These are phyloP conservation scores for Phenacoccus solenopsis DNA, from an alignment of 1,140 invertebrate species.

Conservation along the genomic window DNA sequence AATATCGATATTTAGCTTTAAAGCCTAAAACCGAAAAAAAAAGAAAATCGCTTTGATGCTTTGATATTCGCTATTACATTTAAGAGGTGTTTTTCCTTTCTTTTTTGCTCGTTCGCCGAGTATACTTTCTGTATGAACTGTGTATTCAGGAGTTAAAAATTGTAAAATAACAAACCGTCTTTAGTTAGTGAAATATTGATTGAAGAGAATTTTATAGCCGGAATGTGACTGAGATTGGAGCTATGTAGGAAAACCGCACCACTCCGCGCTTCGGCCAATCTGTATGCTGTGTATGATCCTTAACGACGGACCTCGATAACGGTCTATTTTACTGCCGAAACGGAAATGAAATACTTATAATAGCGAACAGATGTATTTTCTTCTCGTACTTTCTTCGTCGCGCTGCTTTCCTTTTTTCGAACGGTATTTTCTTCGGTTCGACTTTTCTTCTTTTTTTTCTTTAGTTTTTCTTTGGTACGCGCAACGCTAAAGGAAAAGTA, in stretches of 20 bases:
- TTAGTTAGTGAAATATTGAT: constrained; percentile 3
- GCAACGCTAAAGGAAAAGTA: too few species aligned
- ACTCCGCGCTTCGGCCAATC: background rate
- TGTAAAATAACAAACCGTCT: constrained; percentile 2
- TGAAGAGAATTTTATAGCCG: background rate
- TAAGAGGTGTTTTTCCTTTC: background rate
- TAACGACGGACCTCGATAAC: constrained; percentile 1
- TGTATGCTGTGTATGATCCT: constrained; percentile 1
- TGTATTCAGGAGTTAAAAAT: background rate
- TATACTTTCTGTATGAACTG: background rate
- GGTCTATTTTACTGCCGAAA: background rate
- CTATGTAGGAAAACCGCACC: background rate
- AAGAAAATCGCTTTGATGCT: background rate
- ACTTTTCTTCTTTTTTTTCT: background rate
- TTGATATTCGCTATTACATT: constrained; percentile 3
- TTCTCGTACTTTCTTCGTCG: background rate
- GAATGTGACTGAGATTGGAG: constrained; percentile 1
- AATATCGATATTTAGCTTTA: background rate
- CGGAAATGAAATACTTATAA: constrained; percentile 3
- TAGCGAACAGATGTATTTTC: background rate
- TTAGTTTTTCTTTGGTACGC: background rate
- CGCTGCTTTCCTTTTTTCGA: background rate
- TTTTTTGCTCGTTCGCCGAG: too few species aligned
- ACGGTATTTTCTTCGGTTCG: background rate
- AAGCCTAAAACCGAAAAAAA: background rate